These are phyloP conservation scores for Pangasius sanitwongsei DNA, from an alignment of 2,797 vertebrate genomes.

Conservation along the genomic window DNA sequence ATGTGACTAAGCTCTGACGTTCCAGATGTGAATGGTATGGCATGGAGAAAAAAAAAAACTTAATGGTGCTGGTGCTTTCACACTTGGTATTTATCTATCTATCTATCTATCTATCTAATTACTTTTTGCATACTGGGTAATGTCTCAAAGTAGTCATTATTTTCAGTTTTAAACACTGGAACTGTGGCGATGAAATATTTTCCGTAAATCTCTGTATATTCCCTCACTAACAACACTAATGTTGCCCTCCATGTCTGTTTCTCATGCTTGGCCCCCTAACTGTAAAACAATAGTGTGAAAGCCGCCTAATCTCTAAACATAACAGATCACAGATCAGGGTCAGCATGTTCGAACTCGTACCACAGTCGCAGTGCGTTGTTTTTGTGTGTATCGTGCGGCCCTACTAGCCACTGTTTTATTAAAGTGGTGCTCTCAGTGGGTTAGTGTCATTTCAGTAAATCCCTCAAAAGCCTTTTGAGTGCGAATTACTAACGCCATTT, in stretches of 20 bases:
- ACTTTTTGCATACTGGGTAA: too few relatives aligned
- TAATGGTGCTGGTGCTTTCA: neutral
- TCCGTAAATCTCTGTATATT: neutral
- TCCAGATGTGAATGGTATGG: neutral
- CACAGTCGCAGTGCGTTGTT: neutral
- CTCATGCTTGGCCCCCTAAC: neutral
- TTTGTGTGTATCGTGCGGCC: neutral
- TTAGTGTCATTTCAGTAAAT: neutral
- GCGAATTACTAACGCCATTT: neutral
- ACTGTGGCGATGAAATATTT: neutral
- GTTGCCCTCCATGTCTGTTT: neutral
- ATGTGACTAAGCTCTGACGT: neutral
- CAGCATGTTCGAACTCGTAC: neutral
- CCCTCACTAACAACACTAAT: neutral
- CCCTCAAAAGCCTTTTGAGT: neutral
- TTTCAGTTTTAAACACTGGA: neutral
- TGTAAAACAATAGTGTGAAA: neutral
- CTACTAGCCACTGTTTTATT: neutral
- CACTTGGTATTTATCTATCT: neutral
- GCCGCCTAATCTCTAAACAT: neutral
- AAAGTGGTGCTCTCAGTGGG: neutral
- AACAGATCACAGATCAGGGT: neutral
- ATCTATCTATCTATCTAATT: too few relatives aligned
- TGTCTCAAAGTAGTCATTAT: neutral
- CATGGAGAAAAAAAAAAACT: neutral